Evolutionary conservation across 2,797 vertebrate genomes (phyloP), one percentile per base, ranked within the genome.

Genomic region (Xyrichtys novacula): DNA sequence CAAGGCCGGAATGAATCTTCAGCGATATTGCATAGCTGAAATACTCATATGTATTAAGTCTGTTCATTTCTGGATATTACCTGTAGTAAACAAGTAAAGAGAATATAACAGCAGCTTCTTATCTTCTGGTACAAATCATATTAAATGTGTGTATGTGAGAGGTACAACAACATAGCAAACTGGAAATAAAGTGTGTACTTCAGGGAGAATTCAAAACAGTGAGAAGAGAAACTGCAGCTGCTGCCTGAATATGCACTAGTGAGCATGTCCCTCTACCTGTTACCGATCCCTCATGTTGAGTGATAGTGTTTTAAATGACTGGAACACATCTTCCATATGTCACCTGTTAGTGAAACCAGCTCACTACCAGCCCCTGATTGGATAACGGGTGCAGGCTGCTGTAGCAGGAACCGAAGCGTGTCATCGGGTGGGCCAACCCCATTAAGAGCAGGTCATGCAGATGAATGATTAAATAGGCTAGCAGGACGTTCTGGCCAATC

Each of bases 391-490:
- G 25, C 12, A 1, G 32, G 50, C 22, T 15, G 53, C 34, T 23
- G 11, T 50, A 39, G 47, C 16, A 29, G 49, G 60, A 61, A 70
- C 56, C 20, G 50, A 58, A 48, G 79, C 70, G 16, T 62, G 23
- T 74, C 58, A 56, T 58, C 48, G 77, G 32, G 29, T 16, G 25
- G 38, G 53, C 57, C 56, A 58, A 61, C 55, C 59, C 50, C 34
- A 78, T 83, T 80, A 78, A 75, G 44, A 0, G 2, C 61, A 61
- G 81, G 84, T 84, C 75, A 69, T 67, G 67, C 40, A 69, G 73
- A 83, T 80, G 78, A 87, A 71, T 65, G 75, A 78, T 67, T 72
- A 70, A 72, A 76, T 53, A 62, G 68, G 63, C 34, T 19, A 1
- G 28, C 44, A 26, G 53, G 36, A 15, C 7, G 31, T 57, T 66